These are phyloP conservation scores for Hypotaenidia philippensis DNA, from an alignment of 2,797 vertebrate species.

Conservation along the genomic window DNA sequence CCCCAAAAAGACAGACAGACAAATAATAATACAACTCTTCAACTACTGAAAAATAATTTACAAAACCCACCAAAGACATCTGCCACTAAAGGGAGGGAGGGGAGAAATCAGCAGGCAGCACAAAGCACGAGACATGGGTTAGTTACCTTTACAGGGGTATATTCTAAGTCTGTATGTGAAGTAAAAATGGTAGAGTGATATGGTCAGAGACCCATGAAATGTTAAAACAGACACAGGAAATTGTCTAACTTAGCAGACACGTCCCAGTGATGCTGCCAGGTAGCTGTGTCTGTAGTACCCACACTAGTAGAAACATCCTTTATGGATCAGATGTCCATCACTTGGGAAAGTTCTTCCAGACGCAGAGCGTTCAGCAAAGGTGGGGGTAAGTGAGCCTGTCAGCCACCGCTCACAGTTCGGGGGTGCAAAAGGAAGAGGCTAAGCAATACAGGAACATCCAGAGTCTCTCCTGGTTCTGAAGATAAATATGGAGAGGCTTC, in stretches of 20 bases:
- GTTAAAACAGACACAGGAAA: neutral
- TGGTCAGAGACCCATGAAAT: neutral
- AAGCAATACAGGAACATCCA: neutral
- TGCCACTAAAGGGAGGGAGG: neutral
- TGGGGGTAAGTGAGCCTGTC: neutral
- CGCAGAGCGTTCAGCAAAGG: neutral
- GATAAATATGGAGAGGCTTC: slow-evolving; percentile 4
- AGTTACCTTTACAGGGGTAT: neutral
- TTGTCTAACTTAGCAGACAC: neutral
- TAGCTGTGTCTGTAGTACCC: neutral
- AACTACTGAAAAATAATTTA: neutral
- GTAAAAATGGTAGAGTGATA: neutral
- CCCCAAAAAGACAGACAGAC: neutral
- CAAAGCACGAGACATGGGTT: neutral
- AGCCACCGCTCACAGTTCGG: neutral
- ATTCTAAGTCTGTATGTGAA: neutral
- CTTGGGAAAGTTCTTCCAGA: neutral
- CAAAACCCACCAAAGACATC: neutral
- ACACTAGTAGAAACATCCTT: neutral
- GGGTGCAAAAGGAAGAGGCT: neutral
- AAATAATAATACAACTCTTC: neutral
- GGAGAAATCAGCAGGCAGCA: neutral
- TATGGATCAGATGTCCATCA: neutral
- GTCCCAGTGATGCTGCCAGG: neutral
- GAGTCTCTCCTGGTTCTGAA: neutral